Conservation (phyloP, 2,888 invertebrate genomes). For the Noctua janthe region DNA sequence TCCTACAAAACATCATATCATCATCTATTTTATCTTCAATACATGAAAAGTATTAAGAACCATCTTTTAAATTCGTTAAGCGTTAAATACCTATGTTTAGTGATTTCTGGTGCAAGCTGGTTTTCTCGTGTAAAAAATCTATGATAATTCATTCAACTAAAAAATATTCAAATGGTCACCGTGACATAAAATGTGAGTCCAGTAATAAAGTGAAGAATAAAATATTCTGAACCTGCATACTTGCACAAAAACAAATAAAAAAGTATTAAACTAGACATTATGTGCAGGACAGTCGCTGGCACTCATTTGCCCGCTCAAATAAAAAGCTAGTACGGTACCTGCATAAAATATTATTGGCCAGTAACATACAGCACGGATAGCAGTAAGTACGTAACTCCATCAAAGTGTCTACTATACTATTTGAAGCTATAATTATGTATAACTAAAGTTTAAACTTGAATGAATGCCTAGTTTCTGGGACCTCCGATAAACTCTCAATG, state of each 20-base stretch:
- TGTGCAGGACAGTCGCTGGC: slow-evolving; percentile 21
- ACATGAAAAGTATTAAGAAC: no score
- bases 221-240: slow-evolving; percentile 18
- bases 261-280: slow-evolving; percentile 22
- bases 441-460: slow-evolving; percentile 3
- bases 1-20: no score
- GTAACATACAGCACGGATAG: not conserved
- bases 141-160: not conserved
- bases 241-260: slow-evolving; percentile 26
- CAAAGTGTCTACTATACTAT: not conserved
- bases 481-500: not conserved
- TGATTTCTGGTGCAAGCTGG: no score
- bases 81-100: no score
- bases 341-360: slow-evolving; percentile 11
- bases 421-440: not conserved
- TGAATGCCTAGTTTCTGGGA: not conserved
- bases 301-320: slow-evolving; percentile 17
- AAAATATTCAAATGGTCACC: not conserved
- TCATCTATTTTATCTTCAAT: no score
- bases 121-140: not conserved
- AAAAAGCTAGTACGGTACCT: slow-evolving; percentile 27
- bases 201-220: slow-evolving; percentile 19
- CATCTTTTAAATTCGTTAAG: no score
- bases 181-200: slow-evolving; percentile 3
- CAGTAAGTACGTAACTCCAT: not conserved